These are phyloP conservation scores for Rhegmatorhina hoffmannsi DNA, from an alignment of 2,113 vertebrate genomes.

Conservation along the genomic window DNA sequence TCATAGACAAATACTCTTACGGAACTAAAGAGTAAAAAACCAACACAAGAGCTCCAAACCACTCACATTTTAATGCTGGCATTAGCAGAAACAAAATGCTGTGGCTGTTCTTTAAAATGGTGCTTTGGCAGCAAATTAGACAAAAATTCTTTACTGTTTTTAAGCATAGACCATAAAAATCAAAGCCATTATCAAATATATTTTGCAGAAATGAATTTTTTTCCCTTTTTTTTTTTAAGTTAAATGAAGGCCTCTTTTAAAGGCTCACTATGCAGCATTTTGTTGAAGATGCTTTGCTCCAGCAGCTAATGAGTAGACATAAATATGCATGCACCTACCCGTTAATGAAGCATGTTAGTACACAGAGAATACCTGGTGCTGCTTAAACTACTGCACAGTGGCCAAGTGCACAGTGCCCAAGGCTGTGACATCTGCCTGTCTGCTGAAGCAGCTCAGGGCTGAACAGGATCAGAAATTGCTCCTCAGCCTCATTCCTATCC, in stretches of 20 bases:
- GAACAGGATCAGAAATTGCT: not conserved
- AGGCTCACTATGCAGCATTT: slow-evolving; percentile 13
- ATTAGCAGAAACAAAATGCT: slow-evolving; percentile 57
- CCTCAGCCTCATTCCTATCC: not conserved
- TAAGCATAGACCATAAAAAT: not conserved
- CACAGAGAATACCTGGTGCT: not conserved
- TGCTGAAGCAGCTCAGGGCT: not conserved
- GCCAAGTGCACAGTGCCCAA: not conserved
- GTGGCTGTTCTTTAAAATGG: not conserved
- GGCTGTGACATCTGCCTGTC: not conserved
- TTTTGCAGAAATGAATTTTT: not conserved
- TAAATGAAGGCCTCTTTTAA: not conserved
- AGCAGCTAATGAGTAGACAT: slow-evolving; percentile 59
- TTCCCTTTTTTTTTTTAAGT: not conserved
- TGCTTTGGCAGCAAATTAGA: slow-evolving; percentile 22
- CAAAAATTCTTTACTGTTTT: not conserved
- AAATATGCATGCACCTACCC: slow-evolving; percentile 64
- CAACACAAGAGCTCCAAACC: slow-evolving; percentile 52
- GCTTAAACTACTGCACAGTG: not conserved
- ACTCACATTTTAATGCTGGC: slow-evolving; percentile 49
- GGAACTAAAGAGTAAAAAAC: slow-evolving; percentile 15
- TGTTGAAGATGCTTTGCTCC: slow-evolving; percentile 25
- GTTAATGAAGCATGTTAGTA: slow-evolving; percentile 22
- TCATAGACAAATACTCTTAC: slow-evolving; percentile 65
- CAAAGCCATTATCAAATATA: not conserved